Percentiles rank a stretch among this genome's conserved stretches.
Conservation (phyloP, 2,113 vertebrate species). For the Sorex araneus region DNA sequence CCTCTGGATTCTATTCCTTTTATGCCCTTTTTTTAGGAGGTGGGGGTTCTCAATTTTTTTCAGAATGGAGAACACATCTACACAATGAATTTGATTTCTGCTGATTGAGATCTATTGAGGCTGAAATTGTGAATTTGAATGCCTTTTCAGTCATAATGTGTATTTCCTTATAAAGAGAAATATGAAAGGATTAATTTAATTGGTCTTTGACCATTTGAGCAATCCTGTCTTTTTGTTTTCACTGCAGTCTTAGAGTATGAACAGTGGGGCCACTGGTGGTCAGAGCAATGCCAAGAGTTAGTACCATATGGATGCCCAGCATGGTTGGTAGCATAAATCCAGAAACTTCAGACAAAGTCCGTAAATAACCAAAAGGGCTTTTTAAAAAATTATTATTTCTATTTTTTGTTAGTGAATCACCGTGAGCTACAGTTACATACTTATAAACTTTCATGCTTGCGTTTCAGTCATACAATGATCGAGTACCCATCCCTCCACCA, state of each 20-base stretch:
- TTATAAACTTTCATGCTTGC: too few species aligned
- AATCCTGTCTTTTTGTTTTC: slow-evolving; percentile 37
- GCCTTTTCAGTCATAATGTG: not conserved
- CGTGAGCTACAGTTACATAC: too few species aligned
- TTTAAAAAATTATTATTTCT: too few species aligned
- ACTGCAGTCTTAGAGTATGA: not conserved
- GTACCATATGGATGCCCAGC: slow-evolving; percentile 72
- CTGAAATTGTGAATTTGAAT: slow-evolving; percentile 47
- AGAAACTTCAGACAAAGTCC: slow-evolving; percentile 68
- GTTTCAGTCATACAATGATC: too few species aligned
- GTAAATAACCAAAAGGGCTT: slow-evolving; percentile 38
- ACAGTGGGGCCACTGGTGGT: not conserved
- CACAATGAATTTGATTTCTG: slow-evolving; percentile 26
- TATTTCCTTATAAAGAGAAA: slow-evolving; percentile 26
- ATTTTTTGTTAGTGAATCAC: too few species aligned
- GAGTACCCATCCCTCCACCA: too few species aligned
- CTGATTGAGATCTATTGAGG: slow-evolving; percentile 20
- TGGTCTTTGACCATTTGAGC: not conserved
- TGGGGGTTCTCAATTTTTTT: slow-evolving; percentile 17
- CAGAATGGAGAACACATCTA: slow-evolving; percentile 47
- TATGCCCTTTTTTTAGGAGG: not conserved
- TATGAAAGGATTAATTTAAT: not conserved
- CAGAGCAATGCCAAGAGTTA: slow-evolving; percentile 33
- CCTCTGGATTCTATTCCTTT: slow-evolving; percentile 31
- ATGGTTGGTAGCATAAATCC: slow-evolving; percentile 64